Evolutionary conservation across 2,888 invertebrate species (phyloP), one percentile per base, ranked within the genome.

Genomic region (Oxycera nigricornis): DNA sequence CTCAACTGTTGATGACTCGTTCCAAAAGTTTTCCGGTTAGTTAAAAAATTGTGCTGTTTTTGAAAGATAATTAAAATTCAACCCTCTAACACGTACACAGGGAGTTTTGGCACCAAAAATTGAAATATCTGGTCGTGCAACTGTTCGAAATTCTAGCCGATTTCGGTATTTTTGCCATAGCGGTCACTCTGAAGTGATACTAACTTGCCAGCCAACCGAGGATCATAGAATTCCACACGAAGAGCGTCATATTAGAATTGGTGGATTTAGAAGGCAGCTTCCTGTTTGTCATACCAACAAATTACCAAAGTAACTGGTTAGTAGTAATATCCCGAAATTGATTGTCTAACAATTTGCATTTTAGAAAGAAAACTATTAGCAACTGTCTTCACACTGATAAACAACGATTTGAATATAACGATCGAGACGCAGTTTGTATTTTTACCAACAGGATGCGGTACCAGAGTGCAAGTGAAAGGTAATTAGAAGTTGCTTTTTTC

Each of bases 101-200:
- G 85, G 85, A 17, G 84, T 84, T 2, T 78, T 85, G 72, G 81
- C 84, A 1, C 85, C 85, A 1, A 84, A 84, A 72, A 78, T 84
- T n/a, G 84, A 85, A 78, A 77, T 85, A 0, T 80, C 82, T 0
- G 81, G 82, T 0, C 76, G 80, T 1, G 74, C 83, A 3, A 77
- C 75, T 1, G 79, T 81, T n/a, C 31, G 17, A 59, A 46, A 24
- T 62, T 31, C 55, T 6, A 31, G 31, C 11, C 52, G 31, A 22
- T 14, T 22, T 22, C 39, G 31, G 46, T 35, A 2, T 68, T 35
- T 24, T 57, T 72, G 30, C 31, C 70, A 31, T 74, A 39, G 9
- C 52, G 73, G 20, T 67, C 72, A 30, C 26, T 55, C 55, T 68
- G 62, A 68, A 62, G 73, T 39, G 70, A 31, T 14, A 74, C 74